phyloP scores from a whole-genome alignment of 2,888 invertebrate species.

The Bombylius discolor region DNA sequence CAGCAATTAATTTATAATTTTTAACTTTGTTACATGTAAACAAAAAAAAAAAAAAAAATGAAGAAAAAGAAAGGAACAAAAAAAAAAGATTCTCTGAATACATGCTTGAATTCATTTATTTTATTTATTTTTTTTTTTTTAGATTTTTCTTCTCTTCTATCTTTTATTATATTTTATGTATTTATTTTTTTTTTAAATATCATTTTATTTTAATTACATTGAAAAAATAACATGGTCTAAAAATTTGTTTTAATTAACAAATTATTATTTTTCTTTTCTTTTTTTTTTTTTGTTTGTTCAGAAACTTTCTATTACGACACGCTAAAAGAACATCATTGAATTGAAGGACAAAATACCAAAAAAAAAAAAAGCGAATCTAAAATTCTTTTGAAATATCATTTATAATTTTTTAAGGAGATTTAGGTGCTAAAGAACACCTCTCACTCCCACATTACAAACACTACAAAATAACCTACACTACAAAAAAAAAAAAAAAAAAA shows the following conservation, averaged over 20 bases:
- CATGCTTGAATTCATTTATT: background rate
- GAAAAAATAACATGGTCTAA: background rate
- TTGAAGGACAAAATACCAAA: background rate
- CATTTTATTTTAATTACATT: background rate
- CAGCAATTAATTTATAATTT: background rate
- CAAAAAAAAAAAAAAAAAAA: too few species aligned
- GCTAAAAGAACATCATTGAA: slow-evolving; percentile 6
- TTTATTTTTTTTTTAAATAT: background rate
- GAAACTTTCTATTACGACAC: background rate
- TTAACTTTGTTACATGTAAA: background rate
- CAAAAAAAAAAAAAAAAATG: background rate
- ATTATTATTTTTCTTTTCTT: background rate
- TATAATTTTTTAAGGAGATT: too few species aligned
- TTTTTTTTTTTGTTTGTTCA: background rate
- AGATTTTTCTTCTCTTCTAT: background rate
- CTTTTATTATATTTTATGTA: background rate
- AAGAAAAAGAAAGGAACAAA: background rate
- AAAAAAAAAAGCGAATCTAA: too few species aligned
- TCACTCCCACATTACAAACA: too few species aligned
- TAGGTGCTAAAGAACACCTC: too few species aligned
- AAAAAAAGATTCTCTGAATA: background rate
- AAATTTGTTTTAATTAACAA: slow-evolving; percentile 7
- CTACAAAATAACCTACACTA: too few species aligned
- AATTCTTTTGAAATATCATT: too few species aligned
- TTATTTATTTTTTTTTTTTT: background rate